These are phyloP conservation scores for Entomobrya proxima DNA, from an alignment of 2,888 invertebrate genomes.

Conservation along the genomic window DNA sequence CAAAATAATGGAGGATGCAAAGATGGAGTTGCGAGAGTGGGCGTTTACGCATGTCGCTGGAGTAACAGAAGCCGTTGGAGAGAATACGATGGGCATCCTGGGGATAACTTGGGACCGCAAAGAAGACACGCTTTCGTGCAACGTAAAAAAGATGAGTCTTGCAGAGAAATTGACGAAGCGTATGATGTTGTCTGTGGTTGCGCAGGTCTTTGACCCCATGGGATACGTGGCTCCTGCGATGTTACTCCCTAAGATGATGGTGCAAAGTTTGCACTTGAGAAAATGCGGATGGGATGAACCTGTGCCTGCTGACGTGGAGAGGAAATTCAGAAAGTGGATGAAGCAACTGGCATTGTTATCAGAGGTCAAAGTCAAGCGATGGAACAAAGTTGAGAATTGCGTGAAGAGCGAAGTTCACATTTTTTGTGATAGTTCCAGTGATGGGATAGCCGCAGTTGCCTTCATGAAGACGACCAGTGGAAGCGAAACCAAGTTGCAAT, in stretches of 20 bases:
- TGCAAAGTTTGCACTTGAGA: slow-evolving; percentile 68
- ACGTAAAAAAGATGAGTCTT: background rate
- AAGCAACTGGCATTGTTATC: slow-evolving; percentile 64
- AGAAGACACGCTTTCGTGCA: background rate
- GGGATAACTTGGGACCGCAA: background rate
- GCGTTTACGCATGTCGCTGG: no score
- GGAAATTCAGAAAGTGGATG: slow-evolving; percentile 68
- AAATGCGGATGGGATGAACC: slow-evolving; percentile 64
- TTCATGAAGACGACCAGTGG: no score
- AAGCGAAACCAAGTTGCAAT: no score
- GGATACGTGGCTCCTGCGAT: slow-evolving; percentile 41
- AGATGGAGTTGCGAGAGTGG: no score
- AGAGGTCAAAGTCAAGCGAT: slow-evolving; percentile 72
- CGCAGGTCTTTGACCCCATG: no score
- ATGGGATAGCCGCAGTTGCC: no score
- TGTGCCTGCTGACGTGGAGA: slow-evolving; percentile 8
- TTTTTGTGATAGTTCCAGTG: no score
- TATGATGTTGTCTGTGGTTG: background rate
- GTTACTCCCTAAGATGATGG: background rate
- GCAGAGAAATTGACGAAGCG: slow-evolving; percentile 24
- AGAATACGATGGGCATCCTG: background rate
- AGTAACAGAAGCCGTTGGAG: background rate
- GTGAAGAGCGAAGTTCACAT: background rate
- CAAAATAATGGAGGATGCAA: no score
- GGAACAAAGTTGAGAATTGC: background rate